phyloP scores from a whole-genome alignment of 2,888 invertebrate species.

The Maniola hyperantus region DNA sequence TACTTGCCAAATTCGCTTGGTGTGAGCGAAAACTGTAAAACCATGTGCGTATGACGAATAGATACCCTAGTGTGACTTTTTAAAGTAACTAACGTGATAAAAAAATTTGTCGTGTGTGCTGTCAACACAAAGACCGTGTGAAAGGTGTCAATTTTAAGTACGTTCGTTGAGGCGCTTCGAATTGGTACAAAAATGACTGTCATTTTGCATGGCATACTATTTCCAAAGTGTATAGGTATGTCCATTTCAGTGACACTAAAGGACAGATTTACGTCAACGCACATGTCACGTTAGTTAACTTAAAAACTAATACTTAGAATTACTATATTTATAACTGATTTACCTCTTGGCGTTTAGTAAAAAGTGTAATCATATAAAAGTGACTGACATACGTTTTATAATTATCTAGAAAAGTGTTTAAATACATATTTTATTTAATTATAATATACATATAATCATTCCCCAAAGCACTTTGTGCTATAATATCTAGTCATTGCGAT shows the following conservation, averaged over 20 bases:
- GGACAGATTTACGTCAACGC: not conserved
- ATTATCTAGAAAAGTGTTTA: not conserved
- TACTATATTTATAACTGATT: constrained; percentile 5
- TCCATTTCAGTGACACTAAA: no score
- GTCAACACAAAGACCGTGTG: not conserved
- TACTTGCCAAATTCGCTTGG: constrained; percentile 71
- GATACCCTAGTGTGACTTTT: not conserved
- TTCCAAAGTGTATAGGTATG: no score
- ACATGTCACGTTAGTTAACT: no score
- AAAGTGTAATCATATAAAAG: not conserved
- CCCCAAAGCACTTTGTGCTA: constrained; percentile 22
- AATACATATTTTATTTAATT: constrained; percentile 10
- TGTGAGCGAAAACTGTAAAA: constrained; percentile 58
- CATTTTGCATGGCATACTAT: no score
- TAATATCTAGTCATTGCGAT: constrained; percentile 29
- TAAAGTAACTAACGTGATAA: no score
- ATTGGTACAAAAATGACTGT: no score
- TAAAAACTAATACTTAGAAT: not conserved
- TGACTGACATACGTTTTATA: not conserved
- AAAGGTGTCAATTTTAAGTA: no score
- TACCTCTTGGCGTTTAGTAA: not conserved
- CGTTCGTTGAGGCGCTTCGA: no score
- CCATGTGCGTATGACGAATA: not conserved
- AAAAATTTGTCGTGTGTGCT: not conserved
- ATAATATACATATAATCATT: no score